Percentiles rank a stretch among this genome's conserved stretches.
Conservation (phyloP, 1,140 invertebrate genomes). For the Agrilus planipennis region DNA sequence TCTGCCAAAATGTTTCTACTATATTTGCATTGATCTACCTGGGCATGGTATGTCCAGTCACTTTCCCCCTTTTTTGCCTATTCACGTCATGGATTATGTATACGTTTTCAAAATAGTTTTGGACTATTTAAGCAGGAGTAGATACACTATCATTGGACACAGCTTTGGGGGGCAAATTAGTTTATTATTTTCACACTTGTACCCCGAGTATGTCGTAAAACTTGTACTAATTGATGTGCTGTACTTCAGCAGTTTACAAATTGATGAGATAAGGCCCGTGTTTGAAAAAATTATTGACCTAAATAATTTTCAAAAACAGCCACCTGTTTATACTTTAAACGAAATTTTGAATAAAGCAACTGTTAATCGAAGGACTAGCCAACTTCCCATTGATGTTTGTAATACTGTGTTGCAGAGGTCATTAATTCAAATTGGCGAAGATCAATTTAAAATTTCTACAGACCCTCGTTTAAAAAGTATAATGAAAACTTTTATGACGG, state of each 20-base stretch:
- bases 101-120: conserved; percentile 38
- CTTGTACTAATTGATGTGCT: conserved; percentile 42
- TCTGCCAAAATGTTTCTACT: conserved; percentile 35
- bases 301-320: conserved; percentile 18
- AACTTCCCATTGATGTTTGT: conserved; percentile 19
- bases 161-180: conserved; percentile 44
- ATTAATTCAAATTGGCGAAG: neutral
- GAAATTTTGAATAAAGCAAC: conserved; percentile 38
- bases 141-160: conserved; percentile 40
- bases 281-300: conserved; percentile 20
- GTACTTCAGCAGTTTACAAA: conserved; percentile 25
- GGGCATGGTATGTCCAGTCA: conserved; percentile 54
- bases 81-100: conserved; percentile 35
- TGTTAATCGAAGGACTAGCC: conserved; percentile 21
- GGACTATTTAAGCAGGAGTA: conserved; percentile 26
- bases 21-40: conserved; percentile 51
- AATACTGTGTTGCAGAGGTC: neutral
- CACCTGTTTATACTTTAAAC: conserved; percentile 37
- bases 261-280: conserved; percentile 11
- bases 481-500: conserved; percentile 15
- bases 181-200: conserved; percentile 34
- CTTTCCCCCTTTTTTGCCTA: conserved; percentile 36
- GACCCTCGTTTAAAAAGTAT: conserved; percentile 18
- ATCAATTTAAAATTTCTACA: neutral
- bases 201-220: conserved; percentile 39